A percentile compares a stretch with the other conserved stretches of the same genome.
These are phyloP conservation scores for Tupaia tana DNA, from an alignment of 2,113 vertebrate species.

Conservation along the genomic window DNA sequence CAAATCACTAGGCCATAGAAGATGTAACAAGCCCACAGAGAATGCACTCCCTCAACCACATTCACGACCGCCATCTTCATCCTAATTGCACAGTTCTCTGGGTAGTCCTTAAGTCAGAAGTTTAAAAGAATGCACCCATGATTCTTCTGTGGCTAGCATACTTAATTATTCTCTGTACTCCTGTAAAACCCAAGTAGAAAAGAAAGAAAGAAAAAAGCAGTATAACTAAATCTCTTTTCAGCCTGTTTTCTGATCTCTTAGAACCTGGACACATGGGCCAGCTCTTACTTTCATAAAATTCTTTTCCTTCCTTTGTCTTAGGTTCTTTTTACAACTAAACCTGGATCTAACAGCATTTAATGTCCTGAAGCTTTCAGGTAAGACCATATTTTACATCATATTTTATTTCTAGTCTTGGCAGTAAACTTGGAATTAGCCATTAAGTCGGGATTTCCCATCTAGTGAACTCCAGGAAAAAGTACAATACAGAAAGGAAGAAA, in stretches of 20 bases:
- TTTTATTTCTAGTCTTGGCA: conserved; percentile 76
- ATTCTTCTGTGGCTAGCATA: conserved; percentile 27
- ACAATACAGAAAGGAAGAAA: conserved; percentile 55
- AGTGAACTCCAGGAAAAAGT: conserved; percentile 61
- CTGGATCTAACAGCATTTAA: conserved; percentile 62
- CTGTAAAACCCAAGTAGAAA: conserved; percentile 39
- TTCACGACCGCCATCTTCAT: background rate
- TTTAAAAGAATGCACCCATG: conserved; percentile 34
- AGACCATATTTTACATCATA: conserved; percentile 67
- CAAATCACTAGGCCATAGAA: background rate
- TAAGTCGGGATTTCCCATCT: conserved; percentile 72
- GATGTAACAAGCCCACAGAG: background rate
- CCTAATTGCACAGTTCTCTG: background rate
- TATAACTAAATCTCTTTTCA: conserved; percentile 60
- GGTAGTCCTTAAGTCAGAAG: conserved; percentile 10
- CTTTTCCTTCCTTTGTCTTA: conserved; percentile 59
- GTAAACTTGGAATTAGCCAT: conserved; percentile 64
- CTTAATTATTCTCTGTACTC: conserved; percentile 34
- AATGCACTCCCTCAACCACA: background rate
- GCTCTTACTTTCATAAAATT: conserved; percentile 63
- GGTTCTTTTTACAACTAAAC: conserved; percentile 58
- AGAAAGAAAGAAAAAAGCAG: background rate
- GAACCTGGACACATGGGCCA: conserved; percentile 31
- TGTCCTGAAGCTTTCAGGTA: conserved; percentile 69
- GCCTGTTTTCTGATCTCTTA: conserved; percentile 44